phyloP scores from a whole-genome alignment of 2,888 invertebrate genomes.

The Yponomeuta malinellus region DNA sequence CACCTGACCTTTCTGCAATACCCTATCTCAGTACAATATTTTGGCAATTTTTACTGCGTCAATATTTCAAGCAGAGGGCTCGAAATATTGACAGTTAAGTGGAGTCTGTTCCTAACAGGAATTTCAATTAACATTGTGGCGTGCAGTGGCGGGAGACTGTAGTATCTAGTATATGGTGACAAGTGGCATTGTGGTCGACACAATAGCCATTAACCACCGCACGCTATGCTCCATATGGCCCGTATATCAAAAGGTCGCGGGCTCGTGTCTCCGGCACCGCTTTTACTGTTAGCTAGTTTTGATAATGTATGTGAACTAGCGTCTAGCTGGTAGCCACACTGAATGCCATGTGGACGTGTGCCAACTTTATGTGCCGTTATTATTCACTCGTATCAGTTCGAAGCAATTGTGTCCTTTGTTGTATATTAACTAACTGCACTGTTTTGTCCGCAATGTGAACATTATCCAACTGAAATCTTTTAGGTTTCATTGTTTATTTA shows the following conservation, averaged over 20 bases:
- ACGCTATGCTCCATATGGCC: neutral
- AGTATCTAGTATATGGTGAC: neutral
- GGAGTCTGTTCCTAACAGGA: too few species aligned
- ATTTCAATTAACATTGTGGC: too few species aligned
- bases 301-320: conserved; percentile 30
- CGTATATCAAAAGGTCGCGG: conserved; percentile 26
- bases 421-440: neutral
- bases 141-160: neutral
- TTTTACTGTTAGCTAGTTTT: conserved; percentile 34
- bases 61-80: too few species aligned
- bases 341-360: conserved; percentile 5
- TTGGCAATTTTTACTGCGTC: too few species aligned
- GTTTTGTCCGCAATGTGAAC: neutral
- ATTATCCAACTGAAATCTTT: too few species aligned
- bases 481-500: too few species aligned
- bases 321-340: conserved; percentile 11
- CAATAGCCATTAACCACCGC: neutral
- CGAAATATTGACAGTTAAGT: too few species aligned
- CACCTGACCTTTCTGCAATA: too few species aligned
- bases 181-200: conserved; percentile 4
- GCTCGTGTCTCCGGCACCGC: conserved; percentile 38
- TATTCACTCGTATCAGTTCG: neutral
- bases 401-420: neutral
- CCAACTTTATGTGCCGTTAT: conserved; percentile 12
- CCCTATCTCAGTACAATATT: too few species aligned